Evolutionary conservation across 2,113 vertebrate genomes (phyloP).

Genomic region (Clupea harengus): DNA sequence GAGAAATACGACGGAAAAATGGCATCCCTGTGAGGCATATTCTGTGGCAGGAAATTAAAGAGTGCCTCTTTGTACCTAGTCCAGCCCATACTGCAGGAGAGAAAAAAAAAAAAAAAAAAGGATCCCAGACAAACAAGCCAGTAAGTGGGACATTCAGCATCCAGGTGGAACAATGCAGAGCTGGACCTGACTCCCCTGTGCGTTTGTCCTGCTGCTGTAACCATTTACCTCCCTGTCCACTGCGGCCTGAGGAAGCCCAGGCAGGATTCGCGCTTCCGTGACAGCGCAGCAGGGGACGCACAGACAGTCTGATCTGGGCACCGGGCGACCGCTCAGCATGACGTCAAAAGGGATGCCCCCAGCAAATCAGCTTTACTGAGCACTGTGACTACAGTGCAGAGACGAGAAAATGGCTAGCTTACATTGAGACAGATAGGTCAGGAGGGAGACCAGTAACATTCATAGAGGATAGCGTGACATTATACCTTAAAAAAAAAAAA

Average conservation of each 20-base stretch:
- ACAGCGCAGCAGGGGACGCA: neutral
- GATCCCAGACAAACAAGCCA: conserved; percentile 19
- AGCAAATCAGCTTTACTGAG: conserved; percentile 51
- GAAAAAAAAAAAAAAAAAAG: neutral
- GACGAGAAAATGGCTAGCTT: neutral
- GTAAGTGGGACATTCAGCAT: conserved; percentile 44
- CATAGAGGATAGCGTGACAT: too few species aligned
- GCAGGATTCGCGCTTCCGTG: conserved; percentile 22
- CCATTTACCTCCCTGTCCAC: neutral
- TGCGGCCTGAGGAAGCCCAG: neutral
- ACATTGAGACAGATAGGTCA: neutral
- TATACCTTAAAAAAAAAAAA: neutral
- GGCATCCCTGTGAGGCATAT: conserved; percentile 21
- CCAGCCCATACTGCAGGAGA: neutral
- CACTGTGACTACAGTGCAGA: conserved; percentile 3
- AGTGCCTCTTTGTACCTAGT: conserved; percentile 19
- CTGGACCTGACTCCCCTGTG: neutral
- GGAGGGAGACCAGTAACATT: neutral
- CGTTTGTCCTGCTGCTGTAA: conserved; percentile 11
- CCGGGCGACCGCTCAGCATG: conserved; percentile 33
- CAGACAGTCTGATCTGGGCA: conserved; percentile 15
- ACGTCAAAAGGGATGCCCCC: conserved; percentile 38
- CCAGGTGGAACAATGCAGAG: conserved; percentile 48
- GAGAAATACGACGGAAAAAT: conserved; percentile 4
- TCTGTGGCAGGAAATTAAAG: conserved; percentile 17